Base-by-base conservation (phyloP, 2,888 invertebrate species). In the Eupithecia tripunctaria region DNA sequence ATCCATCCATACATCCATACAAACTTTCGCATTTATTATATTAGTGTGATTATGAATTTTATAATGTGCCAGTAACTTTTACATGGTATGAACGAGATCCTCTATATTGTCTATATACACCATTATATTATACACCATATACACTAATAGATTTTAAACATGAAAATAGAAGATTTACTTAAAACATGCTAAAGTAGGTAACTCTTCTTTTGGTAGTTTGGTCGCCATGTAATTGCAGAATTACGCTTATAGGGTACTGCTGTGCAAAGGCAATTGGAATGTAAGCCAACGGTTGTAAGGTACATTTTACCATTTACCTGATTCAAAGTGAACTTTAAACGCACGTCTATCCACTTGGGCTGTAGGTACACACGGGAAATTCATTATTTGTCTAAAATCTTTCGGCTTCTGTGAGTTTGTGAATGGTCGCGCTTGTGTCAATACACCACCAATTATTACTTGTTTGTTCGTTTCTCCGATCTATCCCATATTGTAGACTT, bases 361-460 rank as follows among this genome's bases (percentile, higher is more conserved):
- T 51, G 21, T 21, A 51, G 21, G 47, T 51, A 51, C 84, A 88
- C 85, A 88, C 86, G 88, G 88, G 88, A 88, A 89, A 88, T 90
- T 91, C 90, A 86, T 83, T 92, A 87, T 93, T 92, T 93, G 89
- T 89, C 90, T 88, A 88, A 74, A 90, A 89, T 88, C 90, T 89
- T 91, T 92, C 91, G 91, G 92, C 93, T 93, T 89, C 93, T 90
- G 93, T 92, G 85, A 84, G 84, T 86, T 87, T 83, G 85, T 89
- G 90, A 92, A 91, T 91, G 88, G 90, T 87, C 91, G 86, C 91
- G 92, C 89, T 90, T 89, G 88, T 86, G 85, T 87, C 91, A 92
- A 93, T 88, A 91, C 82, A 87, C 85, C 88, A 91, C 85, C 88
- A 91, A 92, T 92, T 92, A 92, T 88, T 83, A 82, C 79, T 85